These are phyloP conservation scores for Antrozous pallidus DNA, from an alignment of 2,797 vertebrate genomes.

Conservation along the genomic window DNA sequence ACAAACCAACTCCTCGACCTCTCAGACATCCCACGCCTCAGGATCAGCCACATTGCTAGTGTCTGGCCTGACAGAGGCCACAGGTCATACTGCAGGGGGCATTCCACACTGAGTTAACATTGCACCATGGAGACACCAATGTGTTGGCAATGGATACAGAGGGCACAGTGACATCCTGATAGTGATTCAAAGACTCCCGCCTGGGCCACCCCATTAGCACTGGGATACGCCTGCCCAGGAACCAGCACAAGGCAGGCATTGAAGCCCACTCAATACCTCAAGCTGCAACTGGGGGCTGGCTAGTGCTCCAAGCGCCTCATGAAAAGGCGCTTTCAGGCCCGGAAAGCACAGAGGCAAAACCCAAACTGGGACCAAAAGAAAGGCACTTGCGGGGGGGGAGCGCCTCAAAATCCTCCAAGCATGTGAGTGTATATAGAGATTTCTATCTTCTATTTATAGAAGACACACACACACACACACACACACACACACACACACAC, in stretches of 20 bases:
- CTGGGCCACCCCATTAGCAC: background rate
- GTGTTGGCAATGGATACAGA: background rate
- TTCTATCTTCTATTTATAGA: constrained; percentile 67
- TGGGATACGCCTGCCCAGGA: background rate
- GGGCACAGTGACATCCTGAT: background rate
- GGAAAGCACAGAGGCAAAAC: background rate
- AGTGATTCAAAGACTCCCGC: background rate
- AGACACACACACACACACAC: background rate
- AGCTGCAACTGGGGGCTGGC: constrained; percentile 1
- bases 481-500: background rate
- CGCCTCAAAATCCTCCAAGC: constrained; percentile 8
- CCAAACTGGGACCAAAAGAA: background rate
- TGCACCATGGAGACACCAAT: background rate
- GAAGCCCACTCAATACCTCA: constrained; percentile 12
- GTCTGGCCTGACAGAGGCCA: background rate
- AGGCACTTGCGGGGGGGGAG: no score
- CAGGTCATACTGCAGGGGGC: background rate
- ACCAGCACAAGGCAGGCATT: constrained; percentile 8
- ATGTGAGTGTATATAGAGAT: background rate
- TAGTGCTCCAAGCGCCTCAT: background rate
- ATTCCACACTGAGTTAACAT: background rate
- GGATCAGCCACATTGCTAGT: background rate
- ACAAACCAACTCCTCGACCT: background rate
- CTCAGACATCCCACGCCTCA: background rate
- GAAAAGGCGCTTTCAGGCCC: constrained; percentile 59